Base-by-base conservation (phyloP, 1,140 invertebrate species). In the Drosophila malerkotliana region DNA sequence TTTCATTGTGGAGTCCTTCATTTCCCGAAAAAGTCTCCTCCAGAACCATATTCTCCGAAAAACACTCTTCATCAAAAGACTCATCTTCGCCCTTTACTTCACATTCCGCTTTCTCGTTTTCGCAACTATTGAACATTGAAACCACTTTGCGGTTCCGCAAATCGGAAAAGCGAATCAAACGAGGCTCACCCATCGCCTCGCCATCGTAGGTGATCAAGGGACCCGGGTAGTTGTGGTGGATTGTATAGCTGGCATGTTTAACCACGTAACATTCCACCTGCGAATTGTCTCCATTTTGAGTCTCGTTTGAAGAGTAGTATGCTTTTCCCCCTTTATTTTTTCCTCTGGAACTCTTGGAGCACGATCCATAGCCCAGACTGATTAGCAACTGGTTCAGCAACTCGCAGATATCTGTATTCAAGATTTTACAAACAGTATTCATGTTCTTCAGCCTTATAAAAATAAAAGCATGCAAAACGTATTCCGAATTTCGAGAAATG, bases 151-250 rank as follows among this genome's bases (percentile, higher is more conserved):
- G 66, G 0, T 14, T 0, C 0, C 2, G 64, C 0, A 85, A 14
- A 51, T 83, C 83, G 0, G 63, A 60, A 0, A 56, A 4, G 1
- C 72, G 63, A 14, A 87, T 88, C 1, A 76, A 12, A 4, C 83
- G 66, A 5, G 30, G 47, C 21, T 87, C 83, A 21, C 51, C 30
- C 0, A 10, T 6, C 12, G 26, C 66, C 24, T 87, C 75, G 0
- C 79, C 83, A 51, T 87, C 83, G 15, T 88, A 87, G 67, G 79
- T 87, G 12, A 53, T 26, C 37, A 88, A 44, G 1, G 66, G 75
- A 9, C 47, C 14, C 1, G 83, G 79, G 67, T 87, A 87, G 0
- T 52, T 60, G 24, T 87, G 18, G 2, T 63, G 45, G 6, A 85
- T 87, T 1, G 41, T 77, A 18, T 78, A 78, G 18, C 75, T 77